These are phyloP conservation scores for Xanthorhoe spadicearia DNA, from an alignment of 2,888 invertebrate species.

Conservation along the genomic window DNA sequence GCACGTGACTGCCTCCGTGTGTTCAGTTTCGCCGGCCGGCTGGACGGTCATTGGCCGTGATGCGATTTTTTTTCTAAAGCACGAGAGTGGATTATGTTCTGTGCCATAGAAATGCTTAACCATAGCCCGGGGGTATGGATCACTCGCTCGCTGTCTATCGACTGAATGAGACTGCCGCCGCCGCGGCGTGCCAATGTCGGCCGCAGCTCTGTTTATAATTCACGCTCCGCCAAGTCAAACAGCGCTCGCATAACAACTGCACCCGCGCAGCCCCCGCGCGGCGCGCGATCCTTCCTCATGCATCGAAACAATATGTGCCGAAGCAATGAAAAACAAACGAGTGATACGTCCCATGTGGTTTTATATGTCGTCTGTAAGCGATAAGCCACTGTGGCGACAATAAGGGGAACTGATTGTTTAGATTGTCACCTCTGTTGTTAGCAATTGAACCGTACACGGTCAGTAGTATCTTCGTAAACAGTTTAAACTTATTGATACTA, in stretches of 20 bases:
- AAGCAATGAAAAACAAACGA: conserved; percentile 56
- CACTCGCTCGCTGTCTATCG: conserved; percentile 60
- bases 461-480: conserved; percentile 43
- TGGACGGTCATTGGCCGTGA: conserved; percentile 79
- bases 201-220: conserved; percentile 63
- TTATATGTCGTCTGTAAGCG: conserved; percentile 55
- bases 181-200: conserved; percentile 47
- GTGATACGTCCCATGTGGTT: conserved; percentile 60
- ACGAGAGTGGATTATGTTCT: conserved; percentile 65
- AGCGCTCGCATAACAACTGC: conserved; percentile 66
- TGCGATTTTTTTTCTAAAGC: conserved; percentile 69
- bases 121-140: conserved; percentile 63
- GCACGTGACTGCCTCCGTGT: conserved; percentile 81
- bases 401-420: conserved; percentile 48
- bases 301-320: conserved; percentile 60
- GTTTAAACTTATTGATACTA: conserved; percentile 35
- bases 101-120: conserved; percentile 70
- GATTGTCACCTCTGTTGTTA: conserved; percentile 44
- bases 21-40: conserved; percentile 78
- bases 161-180: conserved; percentile 59
- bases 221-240: conserved; percentile 59
- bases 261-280: conserved; percentile 57
- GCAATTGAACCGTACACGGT: conserved; percentile 41
- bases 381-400: conserved; percentile 45
- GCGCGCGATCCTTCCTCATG: conserved; percentile 47